Conservation (phyloP, 2,797 vertebrate species). For the Echiichthys vipera region DNA sequence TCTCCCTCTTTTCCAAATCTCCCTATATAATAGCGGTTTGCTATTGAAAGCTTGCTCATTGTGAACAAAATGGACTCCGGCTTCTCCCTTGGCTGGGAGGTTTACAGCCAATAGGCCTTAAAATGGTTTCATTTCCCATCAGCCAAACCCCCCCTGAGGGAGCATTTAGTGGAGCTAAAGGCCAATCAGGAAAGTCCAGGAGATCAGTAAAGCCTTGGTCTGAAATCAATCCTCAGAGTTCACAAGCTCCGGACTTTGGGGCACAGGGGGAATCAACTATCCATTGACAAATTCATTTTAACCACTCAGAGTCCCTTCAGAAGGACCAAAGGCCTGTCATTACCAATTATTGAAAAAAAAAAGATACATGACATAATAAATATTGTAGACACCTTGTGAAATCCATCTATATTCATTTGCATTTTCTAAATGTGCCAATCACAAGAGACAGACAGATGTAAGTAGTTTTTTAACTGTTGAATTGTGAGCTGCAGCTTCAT, state of each 20-base stretch:
- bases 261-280: slow-evolving; percentile 33
- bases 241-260: slow-evolving; percentile 45
- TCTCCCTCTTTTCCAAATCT: not conserved
- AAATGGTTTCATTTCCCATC: slow-evolving; percentile 63
- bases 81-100: slow-evolving; percentile 18
- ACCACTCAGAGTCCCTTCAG: slow-evolving; percentile 15
- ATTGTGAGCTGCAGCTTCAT: not conserved
- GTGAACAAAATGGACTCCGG: slow-evolving; percentile 23
- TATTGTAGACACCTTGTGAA: not conserved
- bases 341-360: slow-evolving; percentile 15
- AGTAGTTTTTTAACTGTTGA: not conserved
- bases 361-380: not conserved
- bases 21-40: not conserved
- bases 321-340: not conserved
- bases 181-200: slow-evolving; percentile 59
- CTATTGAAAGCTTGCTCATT: slow-evolving; percentile 27
- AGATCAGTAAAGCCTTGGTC: slow-evolving; percentile 52
- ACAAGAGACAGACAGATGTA: not conserved
- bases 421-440: slow-evolving; percentile 10
- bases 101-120: slow-evolving; percentile 49
- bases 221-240: slow-evolving; percentile 65
- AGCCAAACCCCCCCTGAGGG: slow-evolving; percentile 30
- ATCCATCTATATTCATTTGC: not conserved
- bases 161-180: slow-evolving; percentile 57
- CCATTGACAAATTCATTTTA: slow-evolving; percentile 39